Base-by-base conservation (phyloP, 2,113 vertebrate species). In the Opisthocomus hoazin region DNA sequence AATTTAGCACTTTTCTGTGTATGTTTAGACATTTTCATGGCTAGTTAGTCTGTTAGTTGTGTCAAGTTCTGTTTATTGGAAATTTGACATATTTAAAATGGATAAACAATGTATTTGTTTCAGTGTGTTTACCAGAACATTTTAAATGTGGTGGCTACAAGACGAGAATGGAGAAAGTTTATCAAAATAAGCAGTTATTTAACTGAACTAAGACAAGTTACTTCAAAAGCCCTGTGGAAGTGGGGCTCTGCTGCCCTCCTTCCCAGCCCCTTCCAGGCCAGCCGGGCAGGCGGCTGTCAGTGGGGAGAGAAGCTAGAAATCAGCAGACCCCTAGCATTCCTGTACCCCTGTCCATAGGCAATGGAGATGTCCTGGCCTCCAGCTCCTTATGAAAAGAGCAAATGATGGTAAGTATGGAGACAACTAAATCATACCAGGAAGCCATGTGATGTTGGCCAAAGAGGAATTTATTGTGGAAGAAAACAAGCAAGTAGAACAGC, bases 321-420 rank as follows among this genome's bases (percentile, higher is more conserved):
- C 32, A 63, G 57, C 37, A 83, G 32, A 75, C 22, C 15, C 19
- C 8, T 66, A 18, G 24, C 0, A 1, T 41, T 80, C 19, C 53
- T 82, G 12, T 53, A 39, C 2, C 17, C 14, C 36, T 66, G 0
- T 39, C 30, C 1, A 1, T 0, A 37, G 53, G 26, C 9, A 39
- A 48, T 77, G 66, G 34, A 46, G 9, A 22, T 57, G 36, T 70
- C 36, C 34, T 53, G 24, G 17, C 13, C 45, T 89, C 26, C 46
- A 43, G 9, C 8, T n/a, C 20, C 15, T 64, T 50, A 14, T 10
- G 34, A 58, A 50, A 94, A 79, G 43, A 65, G 39, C 24, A 53
- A 36, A 21, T 64, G 12, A 32, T 83, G 17, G 0, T 48, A 57
- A 71, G 4, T 37, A n/a, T 61, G n/a, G 41, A 56, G 65, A 13